Conservation (phyloP, 2,797 vertebrate genomes). For the Rhadinocentrus ornatus region DNA sequence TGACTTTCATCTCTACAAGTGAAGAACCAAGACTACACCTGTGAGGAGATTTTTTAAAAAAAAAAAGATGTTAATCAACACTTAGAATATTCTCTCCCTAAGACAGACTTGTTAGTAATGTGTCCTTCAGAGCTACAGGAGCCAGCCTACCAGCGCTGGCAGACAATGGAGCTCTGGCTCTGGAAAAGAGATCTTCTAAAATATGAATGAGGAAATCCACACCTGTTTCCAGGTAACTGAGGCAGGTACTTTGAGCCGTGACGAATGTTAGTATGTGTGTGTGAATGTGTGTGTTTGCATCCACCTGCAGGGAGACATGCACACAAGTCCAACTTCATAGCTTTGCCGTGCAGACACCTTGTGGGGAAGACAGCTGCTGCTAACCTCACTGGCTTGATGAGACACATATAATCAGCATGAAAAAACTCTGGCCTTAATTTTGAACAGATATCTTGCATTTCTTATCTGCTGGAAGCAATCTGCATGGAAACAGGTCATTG, state of each 20-base stretch:
- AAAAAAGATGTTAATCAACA: not conserved
- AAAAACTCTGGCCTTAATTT: slow-evolving; percentile 23
- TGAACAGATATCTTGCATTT: slow-evolving; percentile 18
- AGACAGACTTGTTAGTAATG: not conserved
- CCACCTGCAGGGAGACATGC: slow-evolving; percentile 35
- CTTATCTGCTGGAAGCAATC: slow-evolving; percentile 28
- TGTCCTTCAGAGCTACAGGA: slow-evolving; percentile 61
- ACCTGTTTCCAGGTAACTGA: slow-evolving; percentile 88
- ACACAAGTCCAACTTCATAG: slow-evolving; percentile 51
- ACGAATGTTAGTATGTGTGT: slow-evolving; percentile 47
- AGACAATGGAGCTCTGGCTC: slow-evolving; percentile 78
- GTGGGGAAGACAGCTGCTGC: slow-evolving; percentile 52
- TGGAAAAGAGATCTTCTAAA: slow-evolving; percentile 79
- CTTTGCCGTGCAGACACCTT: slow-evolving; percentile 58
- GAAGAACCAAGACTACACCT: not conserved
- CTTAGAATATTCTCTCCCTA: not conserved
- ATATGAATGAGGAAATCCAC: slow-evolving; percentile 86
- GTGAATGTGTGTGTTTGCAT: slow-evolving; percentile 42
- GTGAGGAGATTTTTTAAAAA: too few relatives aligned
- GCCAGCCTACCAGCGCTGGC: slow-evolving; percentile 47
- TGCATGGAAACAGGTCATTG: slow-evolving; percentile 57
- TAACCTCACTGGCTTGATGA: slow-evolving; percentile 13
- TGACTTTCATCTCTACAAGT: not conserved
- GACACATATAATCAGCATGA: slow-evolving; percentile 63
- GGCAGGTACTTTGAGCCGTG: slow-evolving; percentile 76